Evolutionary conservation across 30 jellyfish, hydroid and myxozoan species (phyloP), one percentile per base, ranked within the genome.

Genomic region (Cassiopea xamachana): DNA sequence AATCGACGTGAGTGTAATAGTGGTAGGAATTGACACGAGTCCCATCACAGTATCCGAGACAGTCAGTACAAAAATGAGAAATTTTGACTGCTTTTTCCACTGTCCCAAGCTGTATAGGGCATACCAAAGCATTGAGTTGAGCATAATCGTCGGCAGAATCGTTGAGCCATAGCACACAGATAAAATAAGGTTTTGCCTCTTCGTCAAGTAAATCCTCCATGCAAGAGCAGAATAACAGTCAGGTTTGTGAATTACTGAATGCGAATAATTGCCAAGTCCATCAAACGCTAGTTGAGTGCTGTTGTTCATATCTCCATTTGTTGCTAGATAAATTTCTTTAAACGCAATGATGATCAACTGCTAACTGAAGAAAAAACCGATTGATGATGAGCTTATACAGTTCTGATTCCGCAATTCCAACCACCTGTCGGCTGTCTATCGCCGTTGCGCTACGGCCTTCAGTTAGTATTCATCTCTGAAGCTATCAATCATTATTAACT

Each of bases 151-250:
- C 13, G 91, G 85, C 48, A 72, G 47, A 6, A 83, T 18, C 7
- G 80, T 50, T 14, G 62, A 48, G 61, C 84, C 69, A 43, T 50
- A 58, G 92, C 67, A 19, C 10, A 45, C 13, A 46, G 92, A 73
- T 27, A 83, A 27, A 8, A 46, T 59, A 1, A 18, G 67, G 10
- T 13, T 49, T 7, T 83, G 92, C 1, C 45, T 39, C 60, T 73
- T 50, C 2, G 85, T 64, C 51, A 83, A 72, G 27, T 44, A 44
- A 5, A 83, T 60, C 59, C 92, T 49, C 92, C 92, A 83, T 12
- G 92, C 92, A 8, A 83, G 69, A 9, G 92, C 80, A 27, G 92
- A 49, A 60, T 83, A 83, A 67, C 92, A 83, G 9, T 71, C 55
- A n/a, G 80, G 80, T 43, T 55, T 19, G 74, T 17, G 39, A 14